Evolutionary conservation across 1,140 invertebrate genomes (phyloP).

Genomic region (Gonatopus flavifemur): DNA sequence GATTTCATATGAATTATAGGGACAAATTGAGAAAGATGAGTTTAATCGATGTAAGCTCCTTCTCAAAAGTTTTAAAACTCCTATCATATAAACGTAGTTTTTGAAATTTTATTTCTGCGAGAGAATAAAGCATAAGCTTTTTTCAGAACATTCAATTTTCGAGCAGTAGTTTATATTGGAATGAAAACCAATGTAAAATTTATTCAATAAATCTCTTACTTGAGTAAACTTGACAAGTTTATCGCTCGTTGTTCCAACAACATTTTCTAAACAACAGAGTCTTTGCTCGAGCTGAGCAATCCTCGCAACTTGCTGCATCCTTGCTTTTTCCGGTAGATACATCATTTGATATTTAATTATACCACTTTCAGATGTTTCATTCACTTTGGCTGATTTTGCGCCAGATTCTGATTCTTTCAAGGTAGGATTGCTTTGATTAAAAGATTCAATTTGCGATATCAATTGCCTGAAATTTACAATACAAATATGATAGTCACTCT

Average conservation of each 20-base stretch:
- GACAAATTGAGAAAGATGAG: too few relatives aligned
- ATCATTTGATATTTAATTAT: conserved; percentile 53
- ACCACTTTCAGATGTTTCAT: conserved; percentile 26
- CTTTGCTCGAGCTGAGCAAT: conserved; percentile 48
- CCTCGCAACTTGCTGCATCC: conserved; percentile 41
- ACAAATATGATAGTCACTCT: neutral
- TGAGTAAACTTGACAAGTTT: conserved; percentile 47
- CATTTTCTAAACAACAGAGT: conserved; percentile 46
- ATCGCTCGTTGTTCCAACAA: conserved; percentile 46
- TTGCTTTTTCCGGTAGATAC: conserved; percentile 51
- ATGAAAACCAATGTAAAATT: neutral
- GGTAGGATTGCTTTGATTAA: conserved; percentile 35
- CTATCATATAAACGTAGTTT: too few relatives aligned
- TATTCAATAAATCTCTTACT: too few relatives aligned
- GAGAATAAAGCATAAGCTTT: too few relatives aligned
- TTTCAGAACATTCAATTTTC: neutral
- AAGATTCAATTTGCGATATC: conserved; percentile 47
- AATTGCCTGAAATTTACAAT: conserved; percentile 40
- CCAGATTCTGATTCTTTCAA: conserved; percentile 15
- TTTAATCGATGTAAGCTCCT: too few relatives aligned
- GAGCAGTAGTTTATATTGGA: neutral
- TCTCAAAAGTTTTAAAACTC: too few relatives aligned
- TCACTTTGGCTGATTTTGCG: conserved; percentile 4
- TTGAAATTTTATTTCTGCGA: too few relatives aligned
- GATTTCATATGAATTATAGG: neutral